Conservation (phyloP, 2,797 vertebrate species). For the Coracias cyanogaster region DNA sequence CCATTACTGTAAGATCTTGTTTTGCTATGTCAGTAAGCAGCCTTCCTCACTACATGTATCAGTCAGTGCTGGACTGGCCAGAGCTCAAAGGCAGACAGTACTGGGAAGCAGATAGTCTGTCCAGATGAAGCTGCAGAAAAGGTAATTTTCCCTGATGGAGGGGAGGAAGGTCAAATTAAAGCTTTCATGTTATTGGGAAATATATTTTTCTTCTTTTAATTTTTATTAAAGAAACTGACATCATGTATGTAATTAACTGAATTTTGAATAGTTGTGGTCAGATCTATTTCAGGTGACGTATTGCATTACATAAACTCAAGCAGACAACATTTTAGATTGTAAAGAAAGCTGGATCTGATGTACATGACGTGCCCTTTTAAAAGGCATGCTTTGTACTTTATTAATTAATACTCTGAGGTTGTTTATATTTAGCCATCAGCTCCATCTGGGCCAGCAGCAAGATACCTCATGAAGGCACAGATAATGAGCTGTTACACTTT, state of each 20-base stretch:
- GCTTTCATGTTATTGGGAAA: not conserved
- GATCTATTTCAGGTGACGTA: not conserved
- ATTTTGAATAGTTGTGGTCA: conserved; percentile 8
- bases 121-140: not conserved
- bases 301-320: not conserved
- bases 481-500: conserved; percentile 58
- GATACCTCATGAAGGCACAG: conserved; percentile 34
- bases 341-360: not conserved
- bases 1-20: not conserved
- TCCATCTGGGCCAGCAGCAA: conserved; percentile 60
- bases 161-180: not conserved
- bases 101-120: not conserved
- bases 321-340: not conserved
- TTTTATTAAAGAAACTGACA: not conserved
- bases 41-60: not conserved
- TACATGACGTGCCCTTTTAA: not conserved
- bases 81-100: not conserved
- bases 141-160: not conserved
- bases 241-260: not conserved
- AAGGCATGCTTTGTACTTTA: conserved; percentile 30
- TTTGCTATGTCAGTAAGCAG: not conserved
- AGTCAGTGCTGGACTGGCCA: not conserved
- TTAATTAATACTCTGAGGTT: conserved; percentile 62
- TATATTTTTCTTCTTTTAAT: not conserved
- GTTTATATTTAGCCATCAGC: conserved; percentile 61